Conservation (phyloP, 2,797 vertebrate species). For the Pempheris klunzingeri region DNA sequence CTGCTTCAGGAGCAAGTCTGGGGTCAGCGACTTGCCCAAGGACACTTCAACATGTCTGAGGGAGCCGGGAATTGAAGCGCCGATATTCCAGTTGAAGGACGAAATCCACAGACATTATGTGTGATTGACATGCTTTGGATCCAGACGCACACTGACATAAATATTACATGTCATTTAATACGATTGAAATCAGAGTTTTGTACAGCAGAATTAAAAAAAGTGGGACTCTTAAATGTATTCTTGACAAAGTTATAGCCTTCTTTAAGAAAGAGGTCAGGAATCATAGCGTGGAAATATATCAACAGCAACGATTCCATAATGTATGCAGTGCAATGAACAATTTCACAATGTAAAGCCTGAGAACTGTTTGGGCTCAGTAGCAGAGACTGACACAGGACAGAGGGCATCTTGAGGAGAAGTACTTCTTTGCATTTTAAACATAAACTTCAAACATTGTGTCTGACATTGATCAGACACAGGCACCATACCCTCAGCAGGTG, state of each 20-base stretch:
- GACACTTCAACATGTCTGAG: too few relatives aligned
- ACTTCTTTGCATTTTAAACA: not conserved
- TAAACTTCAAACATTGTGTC: not conserved
- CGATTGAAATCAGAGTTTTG: not conserved
- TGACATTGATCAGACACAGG: not conserved
- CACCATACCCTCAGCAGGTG: constrained; percentile 88
- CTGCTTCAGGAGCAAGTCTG: too few relatives aligned
- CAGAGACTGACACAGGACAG: too few relatives aligned
- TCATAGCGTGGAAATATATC: not conserved
- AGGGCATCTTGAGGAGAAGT: not conserved
- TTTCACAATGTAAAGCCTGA: not conserved
- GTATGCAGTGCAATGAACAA: not conserved
- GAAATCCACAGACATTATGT: not conserved
- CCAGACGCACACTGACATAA: not conserved
- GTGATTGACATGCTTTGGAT: not conserved
- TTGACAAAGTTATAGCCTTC: not conserved
- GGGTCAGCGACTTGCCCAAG: too few relatives aligned
- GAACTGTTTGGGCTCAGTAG: not conserved
- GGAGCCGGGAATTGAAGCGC: too few relatives aligned
- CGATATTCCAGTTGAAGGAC: too few relatives aligned
- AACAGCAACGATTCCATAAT: not conserved
- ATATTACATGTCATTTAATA: not conserved
- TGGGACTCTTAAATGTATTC: not conserved
- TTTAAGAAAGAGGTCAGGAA: not conserved
- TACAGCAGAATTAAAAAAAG: not conserved